Evolutionary conservation across 2,888 invertebrate species (phyloP), one percentile per base, ranked within the genome.

Genomic region (Coleophora flavipennella): DNA sequence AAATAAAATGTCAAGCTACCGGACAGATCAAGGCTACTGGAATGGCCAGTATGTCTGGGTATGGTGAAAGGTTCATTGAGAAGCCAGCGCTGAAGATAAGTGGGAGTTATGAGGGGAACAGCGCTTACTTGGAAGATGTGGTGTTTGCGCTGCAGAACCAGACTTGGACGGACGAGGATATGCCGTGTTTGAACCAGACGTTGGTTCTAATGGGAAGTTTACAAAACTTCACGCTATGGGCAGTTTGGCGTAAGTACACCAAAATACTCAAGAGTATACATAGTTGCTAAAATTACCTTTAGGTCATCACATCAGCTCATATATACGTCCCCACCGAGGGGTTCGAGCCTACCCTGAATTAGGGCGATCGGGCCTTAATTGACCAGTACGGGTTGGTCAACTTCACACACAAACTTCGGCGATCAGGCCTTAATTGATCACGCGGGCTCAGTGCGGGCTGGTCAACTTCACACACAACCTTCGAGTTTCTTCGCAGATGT

Each of bases 161-260:
- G 40, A 66, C 75, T 43, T 84, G 81, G 83, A 69, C 62, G 2
- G 45, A 41, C 0, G 68, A 67, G 1, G 80, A 83, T 36, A 48
- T 64, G 10, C 66, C 67, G 0, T 84, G 84, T 40, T 48, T 80
- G 43, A 58, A 73, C 26, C 63, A 73, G 27, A 79, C 80, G 1
- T 48, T 74, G 25, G 45, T 50, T n/a, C 46, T 81, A 55, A 55
- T 84, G 10, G 53, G 60, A 4, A 64, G 64, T 35, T 58, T 87
- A 47, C 77, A 81, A 49, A 87, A 87, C 52, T 81, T 85, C 42
- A 87, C 87, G 1, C 50, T 87, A 12, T 87, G 87, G 87, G 85
- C 87, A 0, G 83, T 86, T 46, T 86, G 86, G 84, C 78, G 87
- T 87, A 60, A 77, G 86, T 76, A 28, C n/a, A n/a, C n/a, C n/a